Conservation (phyloP, 1,140 invertebrate species). For the Ceratitis capitata region DNA sequence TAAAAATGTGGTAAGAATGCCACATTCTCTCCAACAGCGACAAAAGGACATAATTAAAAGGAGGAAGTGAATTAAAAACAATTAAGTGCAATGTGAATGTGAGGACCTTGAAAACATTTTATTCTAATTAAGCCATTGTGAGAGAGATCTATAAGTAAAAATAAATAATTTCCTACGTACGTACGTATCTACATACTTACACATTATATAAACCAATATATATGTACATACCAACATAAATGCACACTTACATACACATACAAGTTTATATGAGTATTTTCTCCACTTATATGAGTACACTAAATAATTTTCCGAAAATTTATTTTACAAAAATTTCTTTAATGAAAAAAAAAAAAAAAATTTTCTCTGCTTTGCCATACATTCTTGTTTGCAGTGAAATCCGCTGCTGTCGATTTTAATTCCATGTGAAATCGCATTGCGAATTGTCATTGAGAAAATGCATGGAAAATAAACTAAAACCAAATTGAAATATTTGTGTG, state of each 20-base stretch:
- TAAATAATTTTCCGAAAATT: not conserved
- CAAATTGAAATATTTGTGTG: not conserved
- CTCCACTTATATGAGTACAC: not conserved
- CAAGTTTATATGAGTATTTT: not conserved
- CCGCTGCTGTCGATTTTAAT: not conserved
- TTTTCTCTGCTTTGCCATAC: no score
- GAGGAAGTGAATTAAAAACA: no score
- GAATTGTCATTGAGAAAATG: not conserved
- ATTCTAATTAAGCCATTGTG: no score
- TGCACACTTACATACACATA: not conserved
- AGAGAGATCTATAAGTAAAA: no score
- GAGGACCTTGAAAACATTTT: not conserved
- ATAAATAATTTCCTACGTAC: no score
- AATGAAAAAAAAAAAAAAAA: no score
- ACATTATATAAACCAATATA: no score
- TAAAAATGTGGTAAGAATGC: no score
- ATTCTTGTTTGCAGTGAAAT: not conserved
- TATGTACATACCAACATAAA: no score
- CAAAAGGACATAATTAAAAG: no score
- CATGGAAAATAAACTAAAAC: not conserved
- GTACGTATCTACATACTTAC: no score
- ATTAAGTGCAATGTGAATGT: not conserved
- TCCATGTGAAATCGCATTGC: not conserved
- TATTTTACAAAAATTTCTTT: not conserved
- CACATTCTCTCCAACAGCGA: not conserved